Conservation (phyloP, 2,888 invertebrate genomes). For the Plutella xylostella region DNA sequence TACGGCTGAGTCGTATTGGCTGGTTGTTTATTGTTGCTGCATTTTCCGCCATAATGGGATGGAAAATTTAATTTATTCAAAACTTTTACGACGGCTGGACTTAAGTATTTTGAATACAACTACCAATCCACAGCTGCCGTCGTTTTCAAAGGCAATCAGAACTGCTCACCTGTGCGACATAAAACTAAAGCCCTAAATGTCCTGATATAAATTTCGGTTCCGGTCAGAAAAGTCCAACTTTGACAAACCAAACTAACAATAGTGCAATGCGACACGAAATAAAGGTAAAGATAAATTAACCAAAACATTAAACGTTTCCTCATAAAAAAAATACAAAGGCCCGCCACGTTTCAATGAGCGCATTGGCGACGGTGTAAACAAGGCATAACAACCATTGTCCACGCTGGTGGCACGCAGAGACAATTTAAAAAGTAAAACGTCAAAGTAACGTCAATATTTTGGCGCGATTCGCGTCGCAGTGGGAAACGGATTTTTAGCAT, state of each 20-base stretch:
- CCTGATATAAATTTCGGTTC: no score
- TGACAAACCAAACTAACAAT: no score
- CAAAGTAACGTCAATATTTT: conserved; percentile 27
- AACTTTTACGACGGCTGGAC: no score
- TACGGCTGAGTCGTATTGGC: background rate
- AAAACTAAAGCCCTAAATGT: no score
- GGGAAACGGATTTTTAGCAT: conserved; percentile 25
- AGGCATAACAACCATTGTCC: conserved; percentile 21
- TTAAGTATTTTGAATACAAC: no score
- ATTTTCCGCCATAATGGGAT: no score
- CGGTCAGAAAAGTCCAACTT: no score
- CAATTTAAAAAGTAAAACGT: conserved; percentile 26
- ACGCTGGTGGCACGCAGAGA: conserved; percentile 38
- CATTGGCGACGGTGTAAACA: conserved; percentile 43
- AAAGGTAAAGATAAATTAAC: conserved; percentile 5
- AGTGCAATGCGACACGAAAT: conserved; percentile 3
- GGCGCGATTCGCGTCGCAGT: conserved; percentile 62
- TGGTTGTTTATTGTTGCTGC: no score
- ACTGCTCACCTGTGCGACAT: no score
- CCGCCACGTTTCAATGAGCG: conserved; percentile 15
- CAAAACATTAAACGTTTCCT: conserved; percentile 11
- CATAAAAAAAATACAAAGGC: conserved; percentile 20
- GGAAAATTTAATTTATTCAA: background rate
- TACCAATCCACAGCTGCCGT: no score
- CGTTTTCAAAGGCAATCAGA: no score